Conservation (phyloP, 2,797 vertebrate species). For the Bradypodion pumilum region DNA sequence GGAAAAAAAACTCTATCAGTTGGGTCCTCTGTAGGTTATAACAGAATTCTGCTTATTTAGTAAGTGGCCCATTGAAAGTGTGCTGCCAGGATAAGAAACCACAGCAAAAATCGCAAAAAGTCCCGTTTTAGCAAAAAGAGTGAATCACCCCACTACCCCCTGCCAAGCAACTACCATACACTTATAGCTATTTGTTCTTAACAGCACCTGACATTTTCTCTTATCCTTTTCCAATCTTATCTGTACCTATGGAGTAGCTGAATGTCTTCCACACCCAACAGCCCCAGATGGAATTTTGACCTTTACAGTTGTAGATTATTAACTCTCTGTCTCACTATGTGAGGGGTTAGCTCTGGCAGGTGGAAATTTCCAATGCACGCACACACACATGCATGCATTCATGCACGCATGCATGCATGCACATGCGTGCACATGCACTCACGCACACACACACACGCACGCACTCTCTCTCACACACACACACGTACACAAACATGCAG, state of each 20-base stretch:
- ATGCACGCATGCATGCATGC: background rate
- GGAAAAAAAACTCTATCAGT: background rate
- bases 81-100: background rate
- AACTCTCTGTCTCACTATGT: background rate
- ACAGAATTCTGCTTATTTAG: background rate
- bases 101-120: too few species aligned
- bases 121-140: background rate
- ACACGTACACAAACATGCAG: background rate
- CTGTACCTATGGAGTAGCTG: background rate
- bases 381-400: too few species aligned
- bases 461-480: too few species aligned
- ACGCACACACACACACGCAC: too few species aligned
- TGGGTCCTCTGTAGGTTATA: background rate
- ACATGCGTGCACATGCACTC: too few species aligned
- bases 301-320: conserved; percentile 31
- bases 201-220: background rate
- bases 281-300: conserved; percentile 1
- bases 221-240: background rate
- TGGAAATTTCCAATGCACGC: background rate
- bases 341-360: conserved; percentile 13
- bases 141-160: background rate
- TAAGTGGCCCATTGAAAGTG: conserved; percentile 1
- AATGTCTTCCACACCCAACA: conserved; percentile 33
- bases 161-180: background rate
- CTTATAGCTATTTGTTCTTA: background rate